These are phyloP conservation scores for Actinia tenebrosa DNA, from an alignment of 64 coral and sea anemone genomes.

Conservation along the genomic window DNA sequence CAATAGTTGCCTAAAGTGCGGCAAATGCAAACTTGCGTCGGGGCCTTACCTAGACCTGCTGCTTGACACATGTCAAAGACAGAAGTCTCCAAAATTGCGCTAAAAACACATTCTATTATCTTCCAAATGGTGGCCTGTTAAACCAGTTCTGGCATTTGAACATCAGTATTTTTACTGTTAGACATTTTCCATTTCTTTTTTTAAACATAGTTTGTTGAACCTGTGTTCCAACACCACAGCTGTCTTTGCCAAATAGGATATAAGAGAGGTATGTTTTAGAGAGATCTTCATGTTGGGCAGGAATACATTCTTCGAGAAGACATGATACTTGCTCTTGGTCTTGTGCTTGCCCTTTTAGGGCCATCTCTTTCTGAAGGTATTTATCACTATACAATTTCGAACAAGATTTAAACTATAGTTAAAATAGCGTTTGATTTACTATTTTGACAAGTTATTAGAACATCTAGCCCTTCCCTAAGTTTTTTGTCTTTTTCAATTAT, in stretches of 20 bases:
- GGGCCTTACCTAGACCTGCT: neutral
- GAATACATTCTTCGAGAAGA: neutral
- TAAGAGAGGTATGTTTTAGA: neutral
- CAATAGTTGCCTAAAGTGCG: neutral
- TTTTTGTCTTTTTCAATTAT: no score
- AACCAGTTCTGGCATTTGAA: neutral
- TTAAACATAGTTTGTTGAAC: neutral
- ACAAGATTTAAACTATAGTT: no score
- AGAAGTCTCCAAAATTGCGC: neutral
- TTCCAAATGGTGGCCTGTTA: no score
- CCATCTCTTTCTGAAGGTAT: neutral
- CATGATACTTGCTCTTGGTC: neutral
- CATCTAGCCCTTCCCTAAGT: no score
- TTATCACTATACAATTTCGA: neutral
- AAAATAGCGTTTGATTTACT: no score
- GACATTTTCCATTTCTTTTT: neutral
- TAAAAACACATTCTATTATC: no score
- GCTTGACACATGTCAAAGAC: neutral
- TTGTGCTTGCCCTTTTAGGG: conserved; percentile 4
- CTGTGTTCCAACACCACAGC: neutral
- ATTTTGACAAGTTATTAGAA: no score
- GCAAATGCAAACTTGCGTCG: neutral
- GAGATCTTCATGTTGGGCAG: no score
- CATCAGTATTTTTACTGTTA: neutral
- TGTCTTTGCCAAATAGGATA: neutral